Percentiles rank a stretch among this genome's conserved stretches.
phyloP scores from a whole-genome alignment of 2,113 vertebrate species.

The Ondatra zibethicus region DNA sequence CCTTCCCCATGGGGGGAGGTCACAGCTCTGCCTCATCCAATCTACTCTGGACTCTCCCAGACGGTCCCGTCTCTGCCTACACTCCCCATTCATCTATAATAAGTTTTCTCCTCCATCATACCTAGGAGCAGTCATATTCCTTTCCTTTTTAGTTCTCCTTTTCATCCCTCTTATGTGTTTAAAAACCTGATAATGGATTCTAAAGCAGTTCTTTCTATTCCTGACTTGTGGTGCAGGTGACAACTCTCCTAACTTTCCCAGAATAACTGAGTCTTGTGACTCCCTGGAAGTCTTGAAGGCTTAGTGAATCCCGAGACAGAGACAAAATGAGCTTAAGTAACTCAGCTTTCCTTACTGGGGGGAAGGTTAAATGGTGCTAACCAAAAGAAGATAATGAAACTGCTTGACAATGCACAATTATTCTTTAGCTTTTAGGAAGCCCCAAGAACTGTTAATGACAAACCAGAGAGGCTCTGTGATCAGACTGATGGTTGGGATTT shows the following conservation, averaged over 20 bases:
- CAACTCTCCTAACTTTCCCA: background rate
- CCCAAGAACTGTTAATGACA: background rate
- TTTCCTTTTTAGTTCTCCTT: background rate
- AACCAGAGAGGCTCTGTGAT: background rate
- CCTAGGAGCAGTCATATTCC: background rate
- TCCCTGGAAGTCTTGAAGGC: background rate
- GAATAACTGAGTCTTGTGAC: background rate
- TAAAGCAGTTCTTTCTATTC: background rate
- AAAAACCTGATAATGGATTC: background rate
- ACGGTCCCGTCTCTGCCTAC: background rate
- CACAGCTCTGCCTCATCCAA: background rate
- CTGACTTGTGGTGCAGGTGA: background rate
- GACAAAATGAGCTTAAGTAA: constrained; percentile 8
- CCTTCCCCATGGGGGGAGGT: too few species aligned
- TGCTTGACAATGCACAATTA: background rate
- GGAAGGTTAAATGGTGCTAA: background rate
- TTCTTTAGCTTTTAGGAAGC: constrained; percentile 21
- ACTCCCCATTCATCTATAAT: background rate
- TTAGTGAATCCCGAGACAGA: background rate
- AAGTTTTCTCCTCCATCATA: background rate
- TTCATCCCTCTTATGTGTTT: background rate
- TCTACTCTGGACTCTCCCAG: background rate
- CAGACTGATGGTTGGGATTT: background rate
- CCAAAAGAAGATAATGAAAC: background rate
- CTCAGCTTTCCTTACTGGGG: background rate